Percentiles rank a stretch among this genome's conserved stretches.
phyloP scores from a whole-genome alignment of 2,797 vertebrate species.

The Odontamblyopus lacepedii region DNA sequence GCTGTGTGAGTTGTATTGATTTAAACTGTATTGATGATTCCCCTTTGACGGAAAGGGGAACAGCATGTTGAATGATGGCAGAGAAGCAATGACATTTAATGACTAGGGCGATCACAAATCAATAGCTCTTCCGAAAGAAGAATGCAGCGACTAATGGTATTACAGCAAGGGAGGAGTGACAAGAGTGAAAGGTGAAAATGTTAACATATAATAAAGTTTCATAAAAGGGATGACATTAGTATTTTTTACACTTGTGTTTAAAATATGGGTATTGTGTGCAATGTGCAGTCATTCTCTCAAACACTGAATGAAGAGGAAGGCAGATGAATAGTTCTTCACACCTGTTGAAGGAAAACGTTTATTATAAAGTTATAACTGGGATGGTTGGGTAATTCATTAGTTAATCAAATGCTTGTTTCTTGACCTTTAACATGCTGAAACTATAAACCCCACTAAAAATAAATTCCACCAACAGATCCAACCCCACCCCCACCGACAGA shows the following conservation, averaged over 20 bases:
- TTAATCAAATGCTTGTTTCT: too few species aligned
- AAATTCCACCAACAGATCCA: too few species aligned
- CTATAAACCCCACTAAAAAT: too few species aligned
- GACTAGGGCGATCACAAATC: slow-evolving; percentile 58
- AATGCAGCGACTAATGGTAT: slow-evolving; percentile 44
- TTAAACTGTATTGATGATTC: slow-evolving; percentile 34
- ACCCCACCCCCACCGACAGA: too few species aligned
- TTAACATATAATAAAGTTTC: background rate
- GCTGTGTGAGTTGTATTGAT: slow-evolving; percentile 53
- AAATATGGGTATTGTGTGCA: background rate
- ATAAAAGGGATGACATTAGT: background rate
- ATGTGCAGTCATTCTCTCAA: too few species aligned
- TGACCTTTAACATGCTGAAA: too few species aligned
- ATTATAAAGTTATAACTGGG: too few species aligned
- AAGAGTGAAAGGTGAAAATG: slow-evolving; percentile 22
- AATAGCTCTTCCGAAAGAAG: slow-evolving; percentile 44
- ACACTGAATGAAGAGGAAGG: too few species aligned
- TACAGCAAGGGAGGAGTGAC: slow-evolving; percentile 28
- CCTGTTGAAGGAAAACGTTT: too few species aligned
- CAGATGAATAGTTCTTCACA: too few species aligned
- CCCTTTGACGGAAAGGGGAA: slow-evolving; percentile 47
- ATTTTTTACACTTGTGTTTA: background rate
- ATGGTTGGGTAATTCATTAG: too few species aligned
- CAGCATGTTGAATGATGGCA: slow-evolving; percentile 44
- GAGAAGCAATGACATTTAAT: slow-evolving; percentile 50